Evolutionary conservation across 2,797 vertebrate species (phyloP).

Genomic region (Gallinago stenura): DNA sequence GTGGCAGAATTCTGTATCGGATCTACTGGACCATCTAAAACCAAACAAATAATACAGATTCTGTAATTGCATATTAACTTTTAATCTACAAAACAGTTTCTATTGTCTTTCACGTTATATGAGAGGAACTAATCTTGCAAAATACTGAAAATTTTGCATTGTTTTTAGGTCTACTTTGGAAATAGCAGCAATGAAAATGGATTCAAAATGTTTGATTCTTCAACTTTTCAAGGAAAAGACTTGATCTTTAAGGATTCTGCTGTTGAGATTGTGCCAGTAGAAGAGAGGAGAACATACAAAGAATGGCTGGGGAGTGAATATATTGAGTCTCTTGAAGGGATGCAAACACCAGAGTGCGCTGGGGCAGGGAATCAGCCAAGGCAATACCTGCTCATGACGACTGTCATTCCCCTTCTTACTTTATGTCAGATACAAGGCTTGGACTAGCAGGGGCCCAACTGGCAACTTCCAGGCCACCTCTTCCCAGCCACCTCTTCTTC

Average conservation of each 20-base stretch:
- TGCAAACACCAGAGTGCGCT: constrained; percentile 81
- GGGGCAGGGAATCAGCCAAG: constrained; percentile 52
- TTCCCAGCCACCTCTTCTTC: background rate
- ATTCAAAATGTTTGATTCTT: constrained; percentile 95
- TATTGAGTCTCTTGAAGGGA: constrained; percentile 82
- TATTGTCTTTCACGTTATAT: background rate
- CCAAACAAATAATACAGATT: accelerated
- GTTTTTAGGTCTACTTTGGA: constrained; percentile 85
- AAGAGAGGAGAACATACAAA: constrained; percentile 84
- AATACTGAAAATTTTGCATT: background rate
- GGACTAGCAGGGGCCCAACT: background rate
- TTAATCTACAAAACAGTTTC: background rate
- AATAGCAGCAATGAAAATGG: constrained; percentile 71
- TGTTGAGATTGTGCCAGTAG: constrained; percentile 80
- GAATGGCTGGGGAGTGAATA: constrained; percentile 91
- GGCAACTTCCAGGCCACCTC: background rate
- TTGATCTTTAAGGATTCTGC: constrained; percentile 95
- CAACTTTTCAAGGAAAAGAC: constrained; percentile 83
- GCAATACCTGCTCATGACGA: background rate
- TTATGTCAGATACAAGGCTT: background rate
- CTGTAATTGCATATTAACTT: background rate
- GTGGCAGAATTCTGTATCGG: background rate
- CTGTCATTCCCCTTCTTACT: background rate
- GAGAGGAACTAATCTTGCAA: background rate
- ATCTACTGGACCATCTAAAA: background rate